These are phyloP conservation scores for Charadrius vociferus DNA, from an alignment of 2,113 vertebrate species.

Conservation along the genomic window DNA sequence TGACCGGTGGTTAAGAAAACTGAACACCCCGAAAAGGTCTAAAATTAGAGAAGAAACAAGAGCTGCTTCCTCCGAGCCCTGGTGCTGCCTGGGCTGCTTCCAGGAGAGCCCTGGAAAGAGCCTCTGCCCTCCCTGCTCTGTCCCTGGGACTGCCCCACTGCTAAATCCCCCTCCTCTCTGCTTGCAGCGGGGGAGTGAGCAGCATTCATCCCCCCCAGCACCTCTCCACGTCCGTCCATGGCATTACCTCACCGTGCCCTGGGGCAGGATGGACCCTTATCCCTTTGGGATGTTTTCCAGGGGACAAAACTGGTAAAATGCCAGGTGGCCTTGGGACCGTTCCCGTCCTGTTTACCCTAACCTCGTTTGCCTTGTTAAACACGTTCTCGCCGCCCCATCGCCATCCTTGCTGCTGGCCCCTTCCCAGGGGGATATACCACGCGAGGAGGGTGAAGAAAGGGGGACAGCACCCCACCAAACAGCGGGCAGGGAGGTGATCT, in stretches of 20 bases:
- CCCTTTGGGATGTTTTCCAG: neutral
- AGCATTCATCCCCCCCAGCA: accelerated
- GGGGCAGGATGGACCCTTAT: neutral
- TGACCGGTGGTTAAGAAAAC: constrained; percentile 30
- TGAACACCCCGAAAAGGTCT: neutral
- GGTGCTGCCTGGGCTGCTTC: neutral
- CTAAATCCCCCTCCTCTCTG: neutral
- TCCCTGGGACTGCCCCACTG: accelerated
- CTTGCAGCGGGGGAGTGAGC: neutral
- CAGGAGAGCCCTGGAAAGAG: neutral
- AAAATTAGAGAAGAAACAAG: constrained; percentile 38
- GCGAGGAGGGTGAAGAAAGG: accelerated
- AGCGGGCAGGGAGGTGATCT: neutral
- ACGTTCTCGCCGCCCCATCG: accelerated
- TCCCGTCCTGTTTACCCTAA: neutral
- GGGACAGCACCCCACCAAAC: neutral
- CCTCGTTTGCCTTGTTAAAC: neutral
- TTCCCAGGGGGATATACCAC: neutral
- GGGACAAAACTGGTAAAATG: neutral
- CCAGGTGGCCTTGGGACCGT: neutral
- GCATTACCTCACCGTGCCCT: accelerated
- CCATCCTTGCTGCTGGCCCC: neutral
- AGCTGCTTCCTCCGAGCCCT: neutral
- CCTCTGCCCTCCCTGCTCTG: neutral
- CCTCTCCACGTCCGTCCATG: accelerated